Base-by-base conservation (phyloP, 1,140 invertebrate genomes). In the Tribolium madens region DNA sequence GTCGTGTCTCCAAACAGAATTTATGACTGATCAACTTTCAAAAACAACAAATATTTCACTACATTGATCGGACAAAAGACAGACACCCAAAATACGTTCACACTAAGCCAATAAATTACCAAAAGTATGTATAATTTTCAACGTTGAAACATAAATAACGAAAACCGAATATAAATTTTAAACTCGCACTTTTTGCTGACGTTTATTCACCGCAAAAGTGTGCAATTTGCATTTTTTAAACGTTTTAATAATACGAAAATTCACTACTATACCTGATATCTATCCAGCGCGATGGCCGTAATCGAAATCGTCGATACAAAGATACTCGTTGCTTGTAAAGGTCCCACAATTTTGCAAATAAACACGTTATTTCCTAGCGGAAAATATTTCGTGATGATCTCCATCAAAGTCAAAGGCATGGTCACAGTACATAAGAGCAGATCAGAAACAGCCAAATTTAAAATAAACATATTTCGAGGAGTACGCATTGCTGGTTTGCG, bases 291-390 rank as follows among this genome's bases (percentile, higher is more conserved):
- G 75, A 97, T 97, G 2, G 95, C 94, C 0, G 94, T 95, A 79
- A 97, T 97, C 76, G 94, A 95, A 78, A 97, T 94, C 7, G 95
- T 96, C 0, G 94, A 96, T 0, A 96, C 95, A 83, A 95, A 97
- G 75, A 96, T 94, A 79, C 93, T 95, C 33, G 92, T 94, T 2
- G 94, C 95, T 84, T 96, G 94, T 14, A 96, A 89, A 71, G 92
- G 91, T 2, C 92, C 92, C 70, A 94, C 91, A 73, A 95, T 90
- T 86, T 96, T 96, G 85, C 95, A 97, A 31, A 93, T 84, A 73
- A 91, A 88, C 0, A 88, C 81, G 83, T 90, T 89, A 75, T 90
- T 88, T 7, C 92, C 92, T 18, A 93, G 84, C 0, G 92, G 92
- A 91, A 92, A 93, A 84, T 92, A 93, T 82, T 92, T 92, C 6